phyloP scores from a whole-genome alignment of 2,888 invertebrate genomes.

The Sinodicranocentrus sp. region DNA sequence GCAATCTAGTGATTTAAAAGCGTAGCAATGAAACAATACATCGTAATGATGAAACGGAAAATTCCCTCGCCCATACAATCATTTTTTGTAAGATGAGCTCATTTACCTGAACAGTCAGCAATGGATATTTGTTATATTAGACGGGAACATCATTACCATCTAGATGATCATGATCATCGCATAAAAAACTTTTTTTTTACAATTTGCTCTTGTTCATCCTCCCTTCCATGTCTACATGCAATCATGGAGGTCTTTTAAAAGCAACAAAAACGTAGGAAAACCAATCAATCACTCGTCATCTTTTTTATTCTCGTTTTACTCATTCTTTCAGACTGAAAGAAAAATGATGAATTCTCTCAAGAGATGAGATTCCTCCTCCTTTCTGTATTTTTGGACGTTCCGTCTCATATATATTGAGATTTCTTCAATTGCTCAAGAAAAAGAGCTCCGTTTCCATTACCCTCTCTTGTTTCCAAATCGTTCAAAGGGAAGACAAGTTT shows the following conservation, averaged over 20 bases:
- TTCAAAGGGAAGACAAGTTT: constrained; percentile 40
- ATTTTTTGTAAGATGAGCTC: constrained; percentile 50
- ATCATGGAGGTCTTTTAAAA: constrained; percentile 65
- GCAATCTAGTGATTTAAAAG: constrained; percentile 38
- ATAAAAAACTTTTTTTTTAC: constrained; percentile 34
- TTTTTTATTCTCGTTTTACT: constrained; percentile 58
- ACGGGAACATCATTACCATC: constrained; percentile 48
- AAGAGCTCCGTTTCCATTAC: constrained; percentile 36
- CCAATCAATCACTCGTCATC: constrained; percentile 75
- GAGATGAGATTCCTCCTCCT: constrained; percentile 74
- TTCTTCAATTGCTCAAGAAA: constrained; percentile 38
- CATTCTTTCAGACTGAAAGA: constrained; percentile 63
- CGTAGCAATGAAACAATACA: constrained; percentile 18
- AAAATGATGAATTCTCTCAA: constrained; percentile 73
- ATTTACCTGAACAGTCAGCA: constrained; percentile 39
- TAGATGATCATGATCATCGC: background rate
- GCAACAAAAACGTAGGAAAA: constrained; percentile 61
- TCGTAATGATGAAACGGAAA: background rate
- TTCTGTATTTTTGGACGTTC: constrained; percentile 44
- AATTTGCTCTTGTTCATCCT: constrained; percentile 45
- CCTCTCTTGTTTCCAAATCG: constrained; percentile 50
- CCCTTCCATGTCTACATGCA: constrained; percentile 61
- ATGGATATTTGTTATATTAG: constrained; percentile 30
- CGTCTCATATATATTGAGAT: constrained; percentile 31
- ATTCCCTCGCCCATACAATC: background rate